Evolutionary conservation across 2,888 invertebrate genomes (phyloP).

Genomic region (Smittia aterrima): DNA sequence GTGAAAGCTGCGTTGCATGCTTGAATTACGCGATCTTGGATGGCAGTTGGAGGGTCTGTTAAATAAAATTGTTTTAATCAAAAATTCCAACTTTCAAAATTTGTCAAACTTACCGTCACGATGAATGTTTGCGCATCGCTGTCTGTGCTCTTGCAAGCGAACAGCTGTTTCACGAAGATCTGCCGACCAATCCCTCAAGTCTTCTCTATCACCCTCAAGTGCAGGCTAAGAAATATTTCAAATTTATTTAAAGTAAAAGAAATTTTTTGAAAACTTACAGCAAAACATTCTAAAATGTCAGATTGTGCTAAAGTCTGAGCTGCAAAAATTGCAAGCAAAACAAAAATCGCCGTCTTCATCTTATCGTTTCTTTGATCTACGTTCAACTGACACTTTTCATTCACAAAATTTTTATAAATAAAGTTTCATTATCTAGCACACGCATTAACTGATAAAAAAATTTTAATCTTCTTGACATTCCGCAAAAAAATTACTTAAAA

Average conservation of each 20-base stretch:
- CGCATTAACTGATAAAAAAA: background rate
- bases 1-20: background rate
- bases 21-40: background rate
- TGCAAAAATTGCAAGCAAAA: slow-evolving; percentile 8
- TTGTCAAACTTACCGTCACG: background rate
- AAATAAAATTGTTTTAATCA: background rate
- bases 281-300: background rate
- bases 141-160: background rate
- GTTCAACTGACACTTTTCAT: background rate
- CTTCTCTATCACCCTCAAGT: background rate
- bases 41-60: slow-evolving; percentile 5
- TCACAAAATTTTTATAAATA: background rate
- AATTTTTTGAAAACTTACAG: background rate
- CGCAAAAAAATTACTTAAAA: too few relatives aligned
- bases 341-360: background rate
- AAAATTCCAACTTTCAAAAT: background rate
- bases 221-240: background rate
- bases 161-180: background rate
- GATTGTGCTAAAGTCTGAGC: background rate
- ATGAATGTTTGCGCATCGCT: background rate
- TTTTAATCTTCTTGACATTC: background rate
- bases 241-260: background rate
- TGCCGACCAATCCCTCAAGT: background rate
- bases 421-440: too few relatives aligned
- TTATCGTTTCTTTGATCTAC: background rate